phyloP scores from a whole-genome alignment of 1,140 invertebrate species.

The Solen grandis region DNA sequence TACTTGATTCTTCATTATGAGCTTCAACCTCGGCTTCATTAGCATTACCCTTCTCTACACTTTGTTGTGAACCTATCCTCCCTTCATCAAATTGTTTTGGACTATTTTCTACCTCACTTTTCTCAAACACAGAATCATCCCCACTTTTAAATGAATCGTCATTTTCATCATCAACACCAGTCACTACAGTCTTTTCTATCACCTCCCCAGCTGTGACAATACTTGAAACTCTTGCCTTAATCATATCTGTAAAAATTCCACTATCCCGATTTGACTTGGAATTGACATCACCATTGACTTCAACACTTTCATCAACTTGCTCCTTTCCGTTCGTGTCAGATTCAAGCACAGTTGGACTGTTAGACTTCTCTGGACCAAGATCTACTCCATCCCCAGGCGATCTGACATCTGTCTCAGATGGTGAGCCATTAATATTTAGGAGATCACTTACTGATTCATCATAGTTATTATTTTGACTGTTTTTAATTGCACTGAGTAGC shows the following conservation, averaged over 20 bases:
- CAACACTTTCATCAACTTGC: background rate
- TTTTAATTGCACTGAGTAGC: conserved; percentile 41
- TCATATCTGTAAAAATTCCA: conserved; percentile 28
- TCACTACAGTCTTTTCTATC: conserved; percentile 27
- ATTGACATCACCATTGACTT: background rate
- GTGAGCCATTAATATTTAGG: background rate
- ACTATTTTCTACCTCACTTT: no score
- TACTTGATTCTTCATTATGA: conserved; percentile 18
- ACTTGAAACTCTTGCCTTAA: conserved; percentile 31
- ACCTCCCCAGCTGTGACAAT: conserved; percentile 26
- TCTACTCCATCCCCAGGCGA: conserved; percentile 35
- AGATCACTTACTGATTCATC: background rate
- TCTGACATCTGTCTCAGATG: background rate
- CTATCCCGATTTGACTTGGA: background rate
- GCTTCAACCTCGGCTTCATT: background rate
- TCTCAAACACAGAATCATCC: no score
- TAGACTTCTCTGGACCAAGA: background rate
- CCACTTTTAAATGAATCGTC: no score
- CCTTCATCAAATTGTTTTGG: no score
- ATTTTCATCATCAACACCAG: no score
- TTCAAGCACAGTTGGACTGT: background rate
- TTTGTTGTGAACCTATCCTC: no score
- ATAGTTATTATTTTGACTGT: conserved; percentile 42
- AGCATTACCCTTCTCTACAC: background rate
- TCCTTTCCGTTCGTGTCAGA: no score